Conservation (phyloP, 2,888 invertebrate genomes). For the Drosophila borborema region DNA sequence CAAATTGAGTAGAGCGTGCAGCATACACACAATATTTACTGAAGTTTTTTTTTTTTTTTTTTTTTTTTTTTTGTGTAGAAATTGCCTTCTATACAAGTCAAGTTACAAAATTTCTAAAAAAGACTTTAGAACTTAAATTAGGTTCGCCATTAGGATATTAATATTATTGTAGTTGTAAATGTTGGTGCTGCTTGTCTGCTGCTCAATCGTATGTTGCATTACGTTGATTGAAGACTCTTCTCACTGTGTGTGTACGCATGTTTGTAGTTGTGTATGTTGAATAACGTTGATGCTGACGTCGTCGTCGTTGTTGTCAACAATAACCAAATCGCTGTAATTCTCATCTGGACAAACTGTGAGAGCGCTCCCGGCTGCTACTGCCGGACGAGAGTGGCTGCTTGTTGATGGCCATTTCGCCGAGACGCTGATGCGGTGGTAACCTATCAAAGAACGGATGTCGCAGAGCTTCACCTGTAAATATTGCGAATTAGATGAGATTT, state of each 20-base stretch:
- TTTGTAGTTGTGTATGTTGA: conserved; percentile 63
- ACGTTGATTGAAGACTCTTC: conserved; percentile 45
- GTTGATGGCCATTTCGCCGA: conserved; percentile 86
- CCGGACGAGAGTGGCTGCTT: conserved; percentile 82
- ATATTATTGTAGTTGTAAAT: conserved; percentile 29
- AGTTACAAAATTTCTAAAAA: conserved; percentile 65
- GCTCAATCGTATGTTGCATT: conserved; percentile 26
- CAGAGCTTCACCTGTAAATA: conserved; percentile 90
- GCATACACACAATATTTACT: conserved; percentile 38
- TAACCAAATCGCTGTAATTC: conserved; percentile 86
- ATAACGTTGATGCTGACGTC: conserved; percentile 42
- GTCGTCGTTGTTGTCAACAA: conserved; percentile 83
- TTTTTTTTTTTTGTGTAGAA: conserved; percentile 57
- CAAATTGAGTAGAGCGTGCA: conserved; percentile 44
- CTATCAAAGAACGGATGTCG: conserved; percentile 97
- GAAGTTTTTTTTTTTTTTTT: conserved; percentile 22
- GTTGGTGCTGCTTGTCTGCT: conserved; percentile 27
- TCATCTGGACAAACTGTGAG: conserved; percentile 86
- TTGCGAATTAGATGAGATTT: not conserved
- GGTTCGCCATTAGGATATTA: conserved; percentile 35
- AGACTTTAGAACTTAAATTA: conserved; percentile 70
- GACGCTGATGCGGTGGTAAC: conserved; percentile 91
- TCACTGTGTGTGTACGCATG: conserved; percentile 51
- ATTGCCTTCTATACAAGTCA: conserved; percentile 69
- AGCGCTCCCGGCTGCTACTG: conserved; percentile 87